Conservation (phyloP, 2,888 invertebrate genomes). For the Tanypteryx hageni region DNA sequence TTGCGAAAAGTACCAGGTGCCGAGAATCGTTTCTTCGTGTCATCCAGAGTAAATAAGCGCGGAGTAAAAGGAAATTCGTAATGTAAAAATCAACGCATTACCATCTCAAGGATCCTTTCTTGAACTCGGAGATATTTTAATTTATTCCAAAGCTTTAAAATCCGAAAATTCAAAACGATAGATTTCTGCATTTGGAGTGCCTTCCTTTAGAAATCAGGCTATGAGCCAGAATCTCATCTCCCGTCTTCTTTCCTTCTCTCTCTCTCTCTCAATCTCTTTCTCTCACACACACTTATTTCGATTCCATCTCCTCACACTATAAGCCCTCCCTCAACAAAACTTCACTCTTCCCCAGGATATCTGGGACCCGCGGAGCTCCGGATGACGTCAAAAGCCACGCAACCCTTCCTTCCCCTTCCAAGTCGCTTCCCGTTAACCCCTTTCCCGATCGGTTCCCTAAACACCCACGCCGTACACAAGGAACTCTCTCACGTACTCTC, state of each 20-base stretch:
- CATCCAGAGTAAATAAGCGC: too few species aligned
- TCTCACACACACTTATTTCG: not conserved
- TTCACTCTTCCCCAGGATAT: constrained; percentile 11
- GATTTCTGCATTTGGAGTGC: not conserved
- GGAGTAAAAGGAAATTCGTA: too few species aligned
- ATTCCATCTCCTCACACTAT: too few species aligned
- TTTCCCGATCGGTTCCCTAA: not conserved
- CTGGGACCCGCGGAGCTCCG: constrained; percentile 6
- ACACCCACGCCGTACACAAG: not conserved
- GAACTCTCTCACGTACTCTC: not conserved
- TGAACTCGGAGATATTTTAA: not conserved
- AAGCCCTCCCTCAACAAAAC: not conserved
- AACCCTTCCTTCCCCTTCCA: not conserved
- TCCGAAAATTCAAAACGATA: not conserved
- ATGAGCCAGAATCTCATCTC: not conserved
- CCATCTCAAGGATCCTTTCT: too few species aligned
- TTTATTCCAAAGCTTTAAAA: not conserved
- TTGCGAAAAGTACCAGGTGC: too few species aligned
- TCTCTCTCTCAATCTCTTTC: not conserved
- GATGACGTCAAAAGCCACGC: not conserved
- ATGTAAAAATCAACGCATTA: too few species aligned
- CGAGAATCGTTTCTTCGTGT: too few species aligned
- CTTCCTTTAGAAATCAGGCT: not conserved
- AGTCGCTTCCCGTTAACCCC: not conserved
- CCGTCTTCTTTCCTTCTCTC: not conserved